These are phyloP conservation scores for Actenoides hombroni DNA, from an alignment of 2,113 vertebrate species.

Conservation along the genomic window DNA sequence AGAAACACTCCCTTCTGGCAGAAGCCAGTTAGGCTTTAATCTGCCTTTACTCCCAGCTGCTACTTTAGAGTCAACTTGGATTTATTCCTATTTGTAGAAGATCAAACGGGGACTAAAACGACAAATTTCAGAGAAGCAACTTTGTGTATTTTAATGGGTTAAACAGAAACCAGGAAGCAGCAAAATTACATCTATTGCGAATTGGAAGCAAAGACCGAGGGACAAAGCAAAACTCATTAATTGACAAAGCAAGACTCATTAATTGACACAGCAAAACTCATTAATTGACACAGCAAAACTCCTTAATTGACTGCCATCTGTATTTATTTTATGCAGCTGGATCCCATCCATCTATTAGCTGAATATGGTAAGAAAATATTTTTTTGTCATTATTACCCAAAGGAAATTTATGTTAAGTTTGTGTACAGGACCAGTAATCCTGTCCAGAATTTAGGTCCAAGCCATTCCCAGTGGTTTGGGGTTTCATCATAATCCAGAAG, in stretches of 20 bases:
- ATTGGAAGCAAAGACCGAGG: accelerated
- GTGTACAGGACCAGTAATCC: accelerated
- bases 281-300: neutral
- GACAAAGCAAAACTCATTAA: neutral
- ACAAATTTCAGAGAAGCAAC: neutral
- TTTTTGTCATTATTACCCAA: neutral
- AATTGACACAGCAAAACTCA: neutral
- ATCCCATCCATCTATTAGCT: no score
- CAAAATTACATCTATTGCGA: neutral
- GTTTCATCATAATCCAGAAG: neutral
- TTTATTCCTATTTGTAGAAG: no score
- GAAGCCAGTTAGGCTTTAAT: neutral
- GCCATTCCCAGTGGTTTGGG: neutral
- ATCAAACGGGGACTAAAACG: neutral
- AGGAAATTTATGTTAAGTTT: neutral
- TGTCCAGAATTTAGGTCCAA: neutral
- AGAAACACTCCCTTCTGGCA: neutral
- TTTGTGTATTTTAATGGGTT: neutral
- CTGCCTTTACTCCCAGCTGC: neutral
- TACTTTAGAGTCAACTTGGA: neutral
- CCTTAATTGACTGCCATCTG: no score
- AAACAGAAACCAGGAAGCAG: neutral
- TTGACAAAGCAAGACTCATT: no score
- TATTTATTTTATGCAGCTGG: accelerated
- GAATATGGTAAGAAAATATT: neutral